Base-by-base conservation (phyloP, 2,113 vertebrate species). In the Trichechus manatus region DNA sequence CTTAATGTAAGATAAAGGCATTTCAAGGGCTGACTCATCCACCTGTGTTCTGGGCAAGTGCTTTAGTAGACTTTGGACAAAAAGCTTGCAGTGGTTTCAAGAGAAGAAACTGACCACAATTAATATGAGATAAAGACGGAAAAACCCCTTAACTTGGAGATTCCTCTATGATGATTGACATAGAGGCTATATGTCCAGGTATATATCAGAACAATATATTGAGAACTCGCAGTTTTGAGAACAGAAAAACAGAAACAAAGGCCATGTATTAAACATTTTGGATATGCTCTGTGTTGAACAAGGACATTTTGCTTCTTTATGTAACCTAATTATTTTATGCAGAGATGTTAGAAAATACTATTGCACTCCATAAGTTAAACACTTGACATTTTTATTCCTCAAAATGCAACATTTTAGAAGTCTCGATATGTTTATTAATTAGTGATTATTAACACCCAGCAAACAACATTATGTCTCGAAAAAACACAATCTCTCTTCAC, bases 361-460 rank as follows among this genome's bases (percentile, higher is more conserved):
- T 53, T 98, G 93, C 31, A 92, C 64, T 96, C 68, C 87, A 4
- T 82, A 98, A 97, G 97, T 98, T 98, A 99, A 98, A 98, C 98
- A 98, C 98, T 98, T 98, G 98, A 99, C 98, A 98, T 98, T 98
- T 99, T 98, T 96, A 97, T 97, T 97, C 95, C 97, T 98, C 98
- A 98, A 98, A 99, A 98, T 96, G 97, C 94, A 98, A 97, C 98
- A 98, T 98, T 99, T 98, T 98, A 98, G 97, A 99, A 79, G 98
- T 98, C 98, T 98, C 98, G 99, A 99, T 99, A 99, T 99, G 99
- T 99, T 99, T 99, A 99, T 99, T 99, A 99, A 99, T 99, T 99
- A 99, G 99, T 98, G 99, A 99, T 99, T 99, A 99, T 99, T 99
- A 99, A 99, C 99, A 99, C 99, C 98, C 99, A 99, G 99, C 99